Evolutionary conservation across 2,888 invertebrate species (phyloP).

Genomic region (Ennomos fuscantarius): DNA sequence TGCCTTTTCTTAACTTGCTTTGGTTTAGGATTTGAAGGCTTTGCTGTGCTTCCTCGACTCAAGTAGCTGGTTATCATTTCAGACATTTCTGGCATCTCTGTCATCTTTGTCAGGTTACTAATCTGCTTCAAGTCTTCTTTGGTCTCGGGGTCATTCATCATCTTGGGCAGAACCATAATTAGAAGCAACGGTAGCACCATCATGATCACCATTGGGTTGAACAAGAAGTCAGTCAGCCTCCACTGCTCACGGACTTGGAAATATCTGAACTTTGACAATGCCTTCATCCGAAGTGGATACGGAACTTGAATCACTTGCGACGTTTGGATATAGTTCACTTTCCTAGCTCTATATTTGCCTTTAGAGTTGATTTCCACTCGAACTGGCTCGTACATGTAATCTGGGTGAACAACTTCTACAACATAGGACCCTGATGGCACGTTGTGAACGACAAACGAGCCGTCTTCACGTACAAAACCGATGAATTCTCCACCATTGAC

Average conservation of each 20-base stretch:
- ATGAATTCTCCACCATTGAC: conserved; percentile 96
- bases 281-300: conserved; percentile 96
- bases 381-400: conserved; percentile 96
- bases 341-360: conserved; percentile 97
- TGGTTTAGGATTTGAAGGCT: conserved; percentile 70
- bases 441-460: conserved; percentile 94
- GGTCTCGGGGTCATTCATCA: conserved; percentile 99
- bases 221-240: conserved; percentile 97
- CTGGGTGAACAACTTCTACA: conserved; percentile 95
- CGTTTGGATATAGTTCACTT: conserved; percentile 97
- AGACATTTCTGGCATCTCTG: conserved; percentile 97
- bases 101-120: conserved; percentile 91
- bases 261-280: conserved; percentile 91
- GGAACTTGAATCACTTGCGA: conserved; percentile 95
- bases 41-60: conserved; percentile 87
- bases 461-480: conserved; percentile 96
- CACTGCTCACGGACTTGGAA: conserved; percentile 98
- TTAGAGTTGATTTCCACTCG: conserved; percentile 99
- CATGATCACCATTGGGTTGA: conserved; percentile 99
- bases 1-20: conserved; percentile 81
- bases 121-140: conserved; percentile 97
- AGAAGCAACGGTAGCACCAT: conserved; percentile 97
- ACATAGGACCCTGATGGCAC: conserved; percentile 97
- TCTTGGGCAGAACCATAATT: conserved; percentile 96
- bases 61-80: conserved; percentile 96